Evolutionary conservation across 2,113 vertebrate species (phyloP), one percentile per base, ranked within the genome.

Genomic region (Oryzias woworae): DNA sequence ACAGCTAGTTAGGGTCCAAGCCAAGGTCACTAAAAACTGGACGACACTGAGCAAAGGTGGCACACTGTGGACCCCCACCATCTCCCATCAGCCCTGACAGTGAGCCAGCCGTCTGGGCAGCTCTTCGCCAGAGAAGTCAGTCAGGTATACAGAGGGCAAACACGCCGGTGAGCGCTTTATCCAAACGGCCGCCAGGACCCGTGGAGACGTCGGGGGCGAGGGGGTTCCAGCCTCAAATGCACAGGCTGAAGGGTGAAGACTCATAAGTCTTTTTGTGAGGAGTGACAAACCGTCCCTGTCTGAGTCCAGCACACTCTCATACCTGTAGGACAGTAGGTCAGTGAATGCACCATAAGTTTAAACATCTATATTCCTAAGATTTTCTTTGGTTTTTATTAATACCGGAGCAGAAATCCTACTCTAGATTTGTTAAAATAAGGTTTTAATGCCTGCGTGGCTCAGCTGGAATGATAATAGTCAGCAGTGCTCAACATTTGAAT

Each of bases 1-100:
- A 83, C 87, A 87, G 85, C 89, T 90, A 84, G 83, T 67, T 64
- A 53, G 56, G 58, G 71, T 80, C 79, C 66, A 71, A 75, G 71
- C 75, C 88, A 89, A 90, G 90, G 89, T 92, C 89, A 88, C 73
- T 71, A 73, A 83, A 79, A 86, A 76, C 80, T 91, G 90, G 89
- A 81, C 31, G 64, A 75, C 14, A 26, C 76, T 81, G 88, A 91
- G 78, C 65, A 31, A 80, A 60, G 64, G 22, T 28, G 45, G 12
- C 54, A 50, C 67, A 72, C 62, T 42, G 45, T 3, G 44, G 44
- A 45, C 61, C 46, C 28, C 49, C 70, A 51, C 48, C 53, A 51
- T 14, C 55, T 3, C 31, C 51, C 28, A 50, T 14, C 78, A 62
- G 51, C 76, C 85, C 82, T 84, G 71, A 86, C 73, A 60, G 55